A percentile compares a stretch with the other conserved stretches of the same genome.
Conservation (phyloP, 2,797 vertebrate species). For the Danio albolineatus region DNA sequence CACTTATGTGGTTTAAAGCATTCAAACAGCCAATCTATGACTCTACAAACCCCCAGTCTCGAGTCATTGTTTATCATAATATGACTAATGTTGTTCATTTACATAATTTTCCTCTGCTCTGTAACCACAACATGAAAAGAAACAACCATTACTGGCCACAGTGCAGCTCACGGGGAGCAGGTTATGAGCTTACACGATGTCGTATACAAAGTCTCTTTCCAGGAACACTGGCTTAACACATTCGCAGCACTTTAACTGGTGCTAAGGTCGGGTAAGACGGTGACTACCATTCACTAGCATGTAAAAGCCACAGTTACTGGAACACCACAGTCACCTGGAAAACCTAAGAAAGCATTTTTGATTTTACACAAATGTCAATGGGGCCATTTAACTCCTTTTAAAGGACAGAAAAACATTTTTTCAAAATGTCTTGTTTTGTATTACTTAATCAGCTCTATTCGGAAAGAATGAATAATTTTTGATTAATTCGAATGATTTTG, state of each 20-base stretch:
- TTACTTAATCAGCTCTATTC: too few species aligned
- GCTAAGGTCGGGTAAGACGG: conserved; percentile 30
- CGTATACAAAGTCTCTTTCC: conserved; percentile 10
- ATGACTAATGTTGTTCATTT: not conserved
- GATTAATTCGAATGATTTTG: too few species aligned
- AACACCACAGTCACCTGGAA: too few species aligned
- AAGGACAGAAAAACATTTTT: not conserved
- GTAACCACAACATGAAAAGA: not conserved
- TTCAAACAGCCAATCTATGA: not conserved
- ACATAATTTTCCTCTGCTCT: not conserved
- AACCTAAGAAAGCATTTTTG: not conserved
- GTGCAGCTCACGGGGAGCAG: not conserved
- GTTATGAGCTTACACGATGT: conserved; percentile 8
- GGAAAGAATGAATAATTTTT: too few species aligned
- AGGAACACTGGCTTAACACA: conserved; percentile 31
- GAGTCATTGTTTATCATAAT: not conserved
- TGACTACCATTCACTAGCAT: not conserved
- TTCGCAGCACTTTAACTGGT: conserved; percentile 32
- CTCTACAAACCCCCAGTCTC: too few species aligned
- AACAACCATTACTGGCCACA: not conserved
- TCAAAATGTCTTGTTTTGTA: not conserved
- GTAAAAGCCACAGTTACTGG: not conserved
- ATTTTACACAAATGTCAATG: not conserved
- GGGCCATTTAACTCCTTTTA: too few species aligned
- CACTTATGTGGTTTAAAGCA: too few species aligned